Evolutionary conservation across 1,140 invertebrate species (phyloP).

Genomic region (Ephestia elutella): DNA sequence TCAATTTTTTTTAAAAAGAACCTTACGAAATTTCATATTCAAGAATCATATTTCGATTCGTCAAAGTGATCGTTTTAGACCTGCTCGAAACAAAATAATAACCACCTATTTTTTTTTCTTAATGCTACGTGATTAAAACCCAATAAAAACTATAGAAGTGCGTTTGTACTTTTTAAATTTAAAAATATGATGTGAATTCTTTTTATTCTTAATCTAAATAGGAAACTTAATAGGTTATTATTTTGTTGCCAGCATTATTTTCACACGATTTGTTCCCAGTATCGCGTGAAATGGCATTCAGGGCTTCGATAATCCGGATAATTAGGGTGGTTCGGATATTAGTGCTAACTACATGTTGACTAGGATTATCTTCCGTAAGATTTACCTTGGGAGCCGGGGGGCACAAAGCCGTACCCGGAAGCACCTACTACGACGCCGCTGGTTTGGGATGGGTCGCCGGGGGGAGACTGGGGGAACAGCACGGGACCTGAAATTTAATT

Average conservation of each 20-base stretch:
- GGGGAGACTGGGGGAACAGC: constrained; percentile 80
- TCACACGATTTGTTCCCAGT: neutral
- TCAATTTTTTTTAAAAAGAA: too few relatives aligned
- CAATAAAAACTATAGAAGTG: neutral
- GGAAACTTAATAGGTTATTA: neutral
- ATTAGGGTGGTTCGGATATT: constrained; percentile 16
- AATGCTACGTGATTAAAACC: too few relatives aligned
- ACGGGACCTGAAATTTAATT: constrained; percentile 78
- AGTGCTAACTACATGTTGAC: constrained; percentile 49
- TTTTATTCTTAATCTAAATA: too few relatives aligned
- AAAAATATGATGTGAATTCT: neutral
- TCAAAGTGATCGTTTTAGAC: too few relatives aligned
- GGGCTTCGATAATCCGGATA: neutral
- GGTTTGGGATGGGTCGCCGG: constrained; percentile 76
- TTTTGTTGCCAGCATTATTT: neutral
- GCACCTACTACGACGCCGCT: constrained; percentile 83
- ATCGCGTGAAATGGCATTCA: neutral
- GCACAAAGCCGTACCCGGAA: constrained; percentile 84
- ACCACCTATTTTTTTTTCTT: neutral
- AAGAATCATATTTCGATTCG: too few relatives aligned
- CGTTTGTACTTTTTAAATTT: neutral
- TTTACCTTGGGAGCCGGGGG: constrained; percentile 77
- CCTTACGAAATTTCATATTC: too few relatives aligned
- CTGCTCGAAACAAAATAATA: neutral
- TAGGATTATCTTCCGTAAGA: constrained; percentile 44